Evolutionary conservation across 2,797 vertebrate species (phyloP).

Genomic region (Xenops minutus): DNA sequence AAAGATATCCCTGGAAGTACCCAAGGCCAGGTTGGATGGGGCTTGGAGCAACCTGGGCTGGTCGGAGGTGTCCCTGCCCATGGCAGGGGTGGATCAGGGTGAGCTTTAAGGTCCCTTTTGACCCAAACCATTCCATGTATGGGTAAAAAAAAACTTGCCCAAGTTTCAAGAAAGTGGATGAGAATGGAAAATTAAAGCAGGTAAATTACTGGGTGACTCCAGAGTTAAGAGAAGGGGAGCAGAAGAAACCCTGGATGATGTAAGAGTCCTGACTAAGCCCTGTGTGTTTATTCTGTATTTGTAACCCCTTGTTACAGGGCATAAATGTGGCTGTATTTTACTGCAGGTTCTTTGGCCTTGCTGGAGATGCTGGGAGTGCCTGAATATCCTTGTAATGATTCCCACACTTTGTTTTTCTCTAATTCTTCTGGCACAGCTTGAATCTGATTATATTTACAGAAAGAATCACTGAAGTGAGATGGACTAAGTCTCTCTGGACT

Average conservation of each 20-base stretch:
- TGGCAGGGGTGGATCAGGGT: not conserved
- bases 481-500: not conserved
- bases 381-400: not conserved
- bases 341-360: not conserved
- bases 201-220: not conserved
- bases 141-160: fast-evolving
- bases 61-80: not conserved
- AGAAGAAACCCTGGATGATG: not conserved
- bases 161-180: not conserved
- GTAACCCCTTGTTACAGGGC: not conserved
- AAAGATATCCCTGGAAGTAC: not conserved
- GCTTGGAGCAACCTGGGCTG: not conserved
- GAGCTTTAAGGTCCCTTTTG: not conserved
- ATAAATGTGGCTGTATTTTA: fast-evolving
- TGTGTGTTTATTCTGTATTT: fast-evolving
- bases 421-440: not conserved
- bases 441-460: not conserved
- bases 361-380: not conserved
- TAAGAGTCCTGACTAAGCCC: not conserved
- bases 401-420: not conserved
- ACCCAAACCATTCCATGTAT: not conserved
- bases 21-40: not conserved
- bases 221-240: not conserved
- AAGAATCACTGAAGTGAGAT: not conserved
- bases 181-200: not conserved